Conservation (phyloP, 2,113 vertebrate genomes). For the Carassius gibelio region DNA sequence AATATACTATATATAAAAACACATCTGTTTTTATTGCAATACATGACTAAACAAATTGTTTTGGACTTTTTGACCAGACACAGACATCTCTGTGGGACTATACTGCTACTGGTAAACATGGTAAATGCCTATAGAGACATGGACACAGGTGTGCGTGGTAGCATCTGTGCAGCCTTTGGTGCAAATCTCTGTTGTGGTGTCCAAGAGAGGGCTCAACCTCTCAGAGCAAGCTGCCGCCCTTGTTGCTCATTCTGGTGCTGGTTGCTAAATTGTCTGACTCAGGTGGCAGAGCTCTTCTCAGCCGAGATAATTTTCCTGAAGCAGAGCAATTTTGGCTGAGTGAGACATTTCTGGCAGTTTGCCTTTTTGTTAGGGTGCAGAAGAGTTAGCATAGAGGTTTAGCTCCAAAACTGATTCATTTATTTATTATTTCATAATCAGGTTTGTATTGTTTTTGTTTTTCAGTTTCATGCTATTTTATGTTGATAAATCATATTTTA, state of each 20-base stretch:
- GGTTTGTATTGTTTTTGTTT: not conserved
- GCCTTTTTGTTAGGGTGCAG: not conserved
- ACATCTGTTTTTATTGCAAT: not conserved
- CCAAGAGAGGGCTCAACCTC: not conserved
- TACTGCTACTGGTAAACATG: slow-evolving; percentile 16
- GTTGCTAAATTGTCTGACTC: not conserved
- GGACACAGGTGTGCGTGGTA: slow-evolving; percentile 19
- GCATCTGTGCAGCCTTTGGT: not conserved
- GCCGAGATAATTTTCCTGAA: not conserved
- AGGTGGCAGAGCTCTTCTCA: not conserved
- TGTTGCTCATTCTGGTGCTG: not conserved
- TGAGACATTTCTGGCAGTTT: not conserved
- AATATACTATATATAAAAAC: not conserved
- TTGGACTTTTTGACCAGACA: slow-evolving; percentile 11
- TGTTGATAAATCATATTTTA: not conserved
- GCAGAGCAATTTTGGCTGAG: not conserved
- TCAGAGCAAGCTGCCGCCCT: not conserved
- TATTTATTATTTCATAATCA: not conserved
- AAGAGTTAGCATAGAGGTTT: not conserved
- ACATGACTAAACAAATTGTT: slow-evolving; percentile 11
- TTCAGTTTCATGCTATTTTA: not conserved
- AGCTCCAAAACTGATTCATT: not conserved
- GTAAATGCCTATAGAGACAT: slow-evolving; percentile 7
- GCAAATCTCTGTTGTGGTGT: not conserved
- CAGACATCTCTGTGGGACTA: not conserved